Evolutionary conservation across 2,797 vertebrate genomes (phyloP).

Genomic region (Periparus ater): DNA sequence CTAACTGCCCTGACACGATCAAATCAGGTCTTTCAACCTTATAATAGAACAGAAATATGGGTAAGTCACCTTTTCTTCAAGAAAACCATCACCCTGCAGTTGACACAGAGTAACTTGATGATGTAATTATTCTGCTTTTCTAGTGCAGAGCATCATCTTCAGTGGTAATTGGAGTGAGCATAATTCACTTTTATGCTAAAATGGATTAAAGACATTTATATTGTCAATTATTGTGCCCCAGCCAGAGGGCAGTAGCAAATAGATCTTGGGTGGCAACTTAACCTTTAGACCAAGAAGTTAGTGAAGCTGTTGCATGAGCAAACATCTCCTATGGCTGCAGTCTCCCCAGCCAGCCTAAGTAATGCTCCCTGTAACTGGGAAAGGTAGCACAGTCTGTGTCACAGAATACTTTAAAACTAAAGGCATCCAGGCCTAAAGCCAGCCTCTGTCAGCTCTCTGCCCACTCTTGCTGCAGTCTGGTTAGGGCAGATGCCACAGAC

Average conservation of each 20-base stretch:
- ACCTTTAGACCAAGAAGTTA: neutral
- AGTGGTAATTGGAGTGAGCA: neutral
- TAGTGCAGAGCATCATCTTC: neutral
- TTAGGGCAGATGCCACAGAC: neutral
- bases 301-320: neutral
- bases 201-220: neutral
- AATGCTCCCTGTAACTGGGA: neutral
- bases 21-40: neutral
- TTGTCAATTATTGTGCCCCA: neutral
- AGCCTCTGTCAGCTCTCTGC: neutral
- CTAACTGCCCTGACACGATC: neutral
- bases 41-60: neutral
- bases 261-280: neutral
- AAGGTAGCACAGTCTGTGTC: neutral
- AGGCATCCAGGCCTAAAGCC: neutral
- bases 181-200: neutral
- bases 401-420: neutral
- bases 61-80: neutral
- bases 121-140: neutral
- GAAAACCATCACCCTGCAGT: neutral
- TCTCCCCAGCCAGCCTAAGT: neutral
- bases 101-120: neutral
- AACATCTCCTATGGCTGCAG: neutral
- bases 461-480: neutral
- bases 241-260: neutral